These are phyloP conservation scores for Heteromyza rotundicornis DNA, from an alignment of 2,888 invertebrate species.

Conservation along the genomic window DNA sequence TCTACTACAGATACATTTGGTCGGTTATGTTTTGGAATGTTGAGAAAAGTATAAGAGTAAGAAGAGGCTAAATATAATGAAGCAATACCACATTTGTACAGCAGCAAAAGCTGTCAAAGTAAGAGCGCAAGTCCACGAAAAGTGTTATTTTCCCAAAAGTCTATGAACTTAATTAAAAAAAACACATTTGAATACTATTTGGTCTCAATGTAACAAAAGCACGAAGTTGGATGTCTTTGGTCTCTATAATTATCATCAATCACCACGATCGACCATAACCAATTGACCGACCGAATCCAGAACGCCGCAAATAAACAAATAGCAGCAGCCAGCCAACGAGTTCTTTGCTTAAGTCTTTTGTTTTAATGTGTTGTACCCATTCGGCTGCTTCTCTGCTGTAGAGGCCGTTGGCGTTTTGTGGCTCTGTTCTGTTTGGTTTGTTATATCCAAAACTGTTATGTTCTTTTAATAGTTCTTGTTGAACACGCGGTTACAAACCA, in stretches of 20 bases:
- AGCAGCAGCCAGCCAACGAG: slow-evolving; percentile 29
- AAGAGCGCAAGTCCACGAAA: no score
- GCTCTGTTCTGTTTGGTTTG: background rate
- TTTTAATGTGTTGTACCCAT: slow-evolving; percentile 56
- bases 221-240: no score
- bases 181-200: no score
- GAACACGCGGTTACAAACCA: background rate
- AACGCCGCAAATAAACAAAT: slow-evolving; percentile 6
- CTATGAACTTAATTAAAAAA: no score
- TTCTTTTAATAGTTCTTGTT: background rate
- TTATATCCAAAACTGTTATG: no score
- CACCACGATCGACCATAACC: slow-evolving; percentile 9
- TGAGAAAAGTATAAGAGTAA: slow-evolving; percentile 6
- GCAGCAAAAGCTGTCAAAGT: no score
- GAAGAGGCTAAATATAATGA: no score
- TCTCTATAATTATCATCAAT: no score
- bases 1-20: slow-evolving; percentile 2
- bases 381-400: slow-evolving; percentile 33
- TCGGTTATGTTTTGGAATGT: background rate
- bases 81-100: no score
- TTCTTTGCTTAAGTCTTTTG: slow-evolving; percentile 56
- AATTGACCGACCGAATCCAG: no score
- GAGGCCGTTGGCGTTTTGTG: background rate
- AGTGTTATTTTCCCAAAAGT: no score
- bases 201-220: no score